phyloP scores from a whole-genome alignment of 2,797 vertebrate species.

The Trachops cirrhosus region DNA sequence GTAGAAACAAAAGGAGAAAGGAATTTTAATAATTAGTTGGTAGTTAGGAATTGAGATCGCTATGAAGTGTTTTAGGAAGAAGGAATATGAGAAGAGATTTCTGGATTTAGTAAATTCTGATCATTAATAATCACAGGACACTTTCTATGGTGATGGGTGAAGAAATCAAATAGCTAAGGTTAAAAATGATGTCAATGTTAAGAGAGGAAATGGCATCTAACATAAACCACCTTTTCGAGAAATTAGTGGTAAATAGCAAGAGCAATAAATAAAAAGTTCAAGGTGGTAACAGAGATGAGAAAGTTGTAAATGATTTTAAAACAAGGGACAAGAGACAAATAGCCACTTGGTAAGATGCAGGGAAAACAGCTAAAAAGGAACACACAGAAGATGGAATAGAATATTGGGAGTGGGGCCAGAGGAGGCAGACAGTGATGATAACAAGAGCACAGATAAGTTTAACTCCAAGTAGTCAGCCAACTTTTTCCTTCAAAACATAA shows the following conservation, averaged over 20 bases:
- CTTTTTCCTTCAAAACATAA: not conserved
- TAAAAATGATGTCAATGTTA: not conserved
- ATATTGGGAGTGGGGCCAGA: not conserved
- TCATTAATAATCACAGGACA: not conserved
- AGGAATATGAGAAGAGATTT: not conserved
- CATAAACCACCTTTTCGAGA: not conserved
- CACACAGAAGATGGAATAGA: not conserved
- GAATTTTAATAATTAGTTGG: not conserved
- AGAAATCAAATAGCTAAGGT: not conserved
- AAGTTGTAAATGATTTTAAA: not conserved
- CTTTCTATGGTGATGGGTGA: not conserved
- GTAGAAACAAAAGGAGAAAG: not conserved
- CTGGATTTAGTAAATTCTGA: not conserved
- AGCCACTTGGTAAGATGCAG: not conserved
- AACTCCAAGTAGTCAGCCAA: not conserved
- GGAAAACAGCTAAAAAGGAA: not conserved
- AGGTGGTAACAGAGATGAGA: not conserved
- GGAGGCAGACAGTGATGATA: not conserved
- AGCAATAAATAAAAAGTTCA: not conserved
- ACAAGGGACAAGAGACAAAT: not conserved
- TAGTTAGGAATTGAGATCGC: not conserved
- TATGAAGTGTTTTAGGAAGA: not conserved
- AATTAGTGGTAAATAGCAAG: not conserved
- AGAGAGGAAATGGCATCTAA: not conserved
- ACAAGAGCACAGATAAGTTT: not conserved